These are phyloP conservation scores for Capreolus pygargus DNA, from an alignment of 2,113 vertebrate species.

Conservation along the genomic window DNA sequence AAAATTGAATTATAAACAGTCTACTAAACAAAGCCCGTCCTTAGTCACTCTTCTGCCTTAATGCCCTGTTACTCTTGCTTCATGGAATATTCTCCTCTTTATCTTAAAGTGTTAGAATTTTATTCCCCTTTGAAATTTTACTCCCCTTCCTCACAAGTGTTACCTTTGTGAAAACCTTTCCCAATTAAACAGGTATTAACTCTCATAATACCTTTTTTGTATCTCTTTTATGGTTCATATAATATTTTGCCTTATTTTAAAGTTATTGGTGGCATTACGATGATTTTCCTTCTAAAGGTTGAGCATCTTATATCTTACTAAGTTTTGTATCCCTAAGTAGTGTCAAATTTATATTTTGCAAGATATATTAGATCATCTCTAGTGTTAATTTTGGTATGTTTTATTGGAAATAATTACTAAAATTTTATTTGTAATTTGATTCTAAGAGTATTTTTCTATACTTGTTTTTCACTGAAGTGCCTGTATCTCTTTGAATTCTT, in stretches of 20 bases:
- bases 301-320: background rate
- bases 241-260: background rate
- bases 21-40: background rate
- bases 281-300: background rate
- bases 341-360: background rate
- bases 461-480: background rate
- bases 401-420: background rate
- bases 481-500: background rate
- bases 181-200: background rate
- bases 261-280: background rate
- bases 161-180: background rate
- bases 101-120: background rate
- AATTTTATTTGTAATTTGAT: background rate
- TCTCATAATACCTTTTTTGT: background rate
- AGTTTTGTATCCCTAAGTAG: background rate
- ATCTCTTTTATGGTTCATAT: background rate
- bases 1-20: background rate
- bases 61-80: background rate
- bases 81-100: background rate
- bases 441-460: background rate
- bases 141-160: background rate
- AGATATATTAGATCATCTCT: background rate
- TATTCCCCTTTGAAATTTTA: conserved; percentile 7
- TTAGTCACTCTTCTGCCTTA: background rate
- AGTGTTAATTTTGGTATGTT: background rate